Conservation (phyloP, 2,113 vertebrate genomes). For the Macaca mulatta region DNA sequence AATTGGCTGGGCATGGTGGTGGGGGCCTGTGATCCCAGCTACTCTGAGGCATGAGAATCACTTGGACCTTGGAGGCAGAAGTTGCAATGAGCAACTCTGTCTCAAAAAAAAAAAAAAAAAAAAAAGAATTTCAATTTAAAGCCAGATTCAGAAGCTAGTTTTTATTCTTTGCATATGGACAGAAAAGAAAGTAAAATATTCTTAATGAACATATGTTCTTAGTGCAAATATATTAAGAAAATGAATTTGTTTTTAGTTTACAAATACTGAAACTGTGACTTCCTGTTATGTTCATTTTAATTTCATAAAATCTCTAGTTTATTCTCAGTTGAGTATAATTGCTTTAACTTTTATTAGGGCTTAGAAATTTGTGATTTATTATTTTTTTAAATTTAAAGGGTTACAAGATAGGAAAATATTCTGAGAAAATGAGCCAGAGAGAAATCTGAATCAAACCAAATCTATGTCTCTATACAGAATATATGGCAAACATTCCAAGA, state of each 20-base stretch:
- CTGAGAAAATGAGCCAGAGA: neutral
- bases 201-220: constrained; percentile 9
- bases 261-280: neutral
- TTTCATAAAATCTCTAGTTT: neutral
- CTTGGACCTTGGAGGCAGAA: too few relatives aligned
- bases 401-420: neutral
- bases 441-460: neutral
- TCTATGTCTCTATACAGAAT: neutral
- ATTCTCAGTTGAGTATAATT: neutral
- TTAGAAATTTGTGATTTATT: neutral
- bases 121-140: neutral
- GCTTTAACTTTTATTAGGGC: neutral
- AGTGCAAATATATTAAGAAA: neutral
- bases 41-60: too few relatives aligned
- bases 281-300: neutral
- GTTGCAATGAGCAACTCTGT: too few relatives aligned
- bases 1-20: too few relatives aligned
- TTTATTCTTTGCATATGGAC: neutral
- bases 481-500: neutral
- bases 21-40: too few relatives aligned
- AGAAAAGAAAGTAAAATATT: constrained; percentile 32
- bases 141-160: neutral
- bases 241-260: neutral
- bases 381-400: neutral
- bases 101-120: too few relatives aligned